Base-by-base conservation (phyloP, 1,140 invertebrate species). In the Drosophila teissieri region DNA sequence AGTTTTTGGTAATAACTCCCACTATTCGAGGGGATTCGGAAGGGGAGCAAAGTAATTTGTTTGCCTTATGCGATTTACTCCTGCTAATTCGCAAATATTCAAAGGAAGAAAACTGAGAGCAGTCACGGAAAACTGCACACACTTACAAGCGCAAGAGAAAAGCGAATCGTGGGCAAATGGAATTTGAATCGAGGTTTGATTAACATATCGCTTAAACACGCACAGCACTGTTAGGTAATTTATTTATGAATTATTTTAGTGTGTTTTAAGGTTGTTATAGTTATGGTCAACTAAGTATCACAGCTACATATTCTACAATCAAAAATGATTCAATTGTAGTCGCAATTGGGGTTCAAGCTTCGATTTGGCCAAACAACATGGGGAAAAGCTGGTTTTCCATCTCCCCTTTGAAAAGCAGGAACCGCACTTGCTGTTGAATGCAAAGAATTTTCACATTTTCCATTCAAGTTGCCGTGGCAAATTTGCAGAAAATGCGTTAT, bases 401-500 rank as follows among this genome's bases (percentile, higher is more conserved):
- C 0, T 2, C 15, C 27, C 27, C 19, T 15, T 4, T 4, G 24
- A 19, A 44, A 19, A 45, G 34, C 15, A 8, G 14, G 31, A 12
- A 36, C 27, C 17, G 31, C 42, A 48, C 31, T 48, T 39, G 37
- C 37, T 39, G 12, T 39, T 27, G 22, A 68, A 42, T 51, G 44
- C 67, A 68, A 57, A 49, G 19, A 49, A 72, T 72, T 72, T 70
- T 8, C 60, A 37, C 51, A 72, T 72, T 72, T 70, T 1, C 60
- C 36, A 48, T 70, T 36, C 31, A 65, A 65, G 64, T 68, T 52
- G 64, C 64, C 14, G 37, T 72, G 68, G 36, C 44, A 70, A 72
- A 72, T 72, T 72, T 72, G 51, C 42, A 57, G 52, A 42, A 72
- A 70, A 70, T 72, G 68, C 36, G 65, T 49, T 57, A 57, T 40